Evolutionary conservation across 2,113 vertebrate genomes (phyloP).

Genomic region (Callipepla squamata): DNA sequence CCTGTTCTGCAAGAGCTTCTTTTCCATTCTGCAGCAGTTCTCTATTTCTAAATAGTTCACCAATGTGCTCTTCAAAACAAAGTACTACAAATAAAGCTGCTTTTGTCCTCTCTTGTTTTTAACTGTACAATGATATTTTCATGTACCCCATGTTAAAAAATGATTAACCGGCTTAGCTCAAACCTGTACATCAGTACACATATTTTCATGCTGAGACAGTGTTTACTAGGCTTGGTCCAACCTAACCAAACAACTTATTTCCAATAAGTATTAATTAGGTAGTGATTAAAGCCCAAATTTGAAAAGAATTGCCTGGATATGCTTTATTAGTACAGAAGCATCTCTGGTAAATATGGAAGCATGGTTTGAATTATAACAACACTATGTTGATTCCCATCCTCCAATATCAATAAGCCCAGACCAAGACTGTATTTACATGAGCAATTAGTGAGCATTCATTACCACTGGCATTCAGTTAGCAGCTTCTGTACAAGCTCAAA

Average conservation of each 20-base stretch:
- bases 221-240: conserved; percentile 5
- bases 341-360: neutral
- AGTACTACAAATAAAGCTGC: neutral
- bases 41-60: neutral
- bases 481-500: neutral
- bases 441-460: neutral
- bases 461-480: neutral
- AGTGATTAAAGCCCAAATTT: neutral
- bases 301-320: neutral
- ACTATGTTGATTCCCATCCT: neutral
- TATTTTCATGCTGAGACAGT: conserved; percentile 32
- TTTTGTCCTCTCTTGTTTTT: neutral
- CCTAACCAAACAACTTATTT: neutral
- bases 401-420: neutral
- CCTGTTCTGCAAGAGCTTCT: neutral
- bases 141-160: neutral
- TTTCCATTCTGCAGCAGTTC: neutral
- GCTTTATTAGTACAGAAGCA: neutral
- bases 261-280: neutral
- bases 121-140: neutral
- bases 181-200: neutral
- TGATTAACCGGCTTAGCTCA: neutral
- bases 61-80: neutral
- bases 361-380: neutral
- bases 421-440: neutral